Percentiles rank a stretch among this genome's conserved stretches.
phyloP scores from a whole-genome alignment of 2,113 vertebrate genomes.

The Sorex araneus region DNA sequence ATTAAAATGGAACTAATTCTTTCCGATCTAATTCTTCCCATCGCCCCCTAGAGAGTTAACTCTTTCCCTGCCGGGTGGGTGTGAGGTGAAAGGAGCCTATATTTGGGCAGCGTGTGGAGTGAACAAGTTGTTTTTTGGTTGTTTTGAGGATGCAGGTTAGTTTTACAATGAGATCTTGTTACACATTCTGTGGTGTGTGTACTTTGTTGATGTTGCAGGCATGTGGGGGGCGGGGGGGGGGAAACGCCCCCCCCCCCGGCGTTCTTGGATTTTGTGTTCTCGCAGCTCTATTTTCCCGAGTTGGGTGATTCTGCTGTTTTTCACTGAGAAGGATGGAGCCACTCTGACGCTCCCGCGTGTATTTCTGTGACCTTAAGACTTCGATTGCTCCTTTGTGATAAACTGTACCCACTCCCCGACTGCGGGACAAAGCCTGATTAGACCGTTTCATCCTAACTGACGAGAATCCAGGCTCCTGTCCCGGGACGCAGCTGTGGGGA shows the following conservation, averaged over 20 bases:
- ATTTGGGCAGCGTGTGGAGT: constrained; percentile 16
- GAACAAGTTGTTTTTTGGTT: constrained; percentile 41
- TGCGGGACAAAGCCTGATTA: constrained; percentile 11
- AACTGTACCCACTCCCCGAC: background rate
- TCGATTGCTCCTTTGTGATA: background rate
- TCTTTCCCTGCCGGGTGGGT: background rate
- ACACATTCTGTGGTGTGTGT: constrained; percentile 12
- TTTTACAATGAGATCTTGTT: constrained; percentile 59
- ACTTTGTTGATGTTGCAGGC: constrained; percentile 2
- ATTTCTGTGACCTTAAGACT: constrained; percentile 54
- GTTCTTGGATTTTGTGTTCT: constrained; percentile 16
- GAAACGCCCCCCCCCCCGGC: no score
- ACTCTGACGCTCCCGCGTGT: background rate
- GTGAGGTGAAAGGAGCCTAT: constrained; percentile 39
- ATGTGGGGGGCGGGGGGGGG: no score
- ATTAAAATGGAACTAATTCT: constrained; percentile 16
- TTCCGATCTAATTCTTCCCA: background rate
- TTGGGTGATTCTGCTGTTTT: constrained; percentile 62
- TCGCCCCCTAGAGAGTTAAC: constrained; percentile 56
- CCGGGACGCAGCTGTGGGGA: background rate
- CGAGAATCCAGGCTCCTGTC: background rate
- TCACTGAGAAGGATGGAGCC: background rate
- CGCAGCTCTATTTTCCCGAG: constrained; percentile 18
- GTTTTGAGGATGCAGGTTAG: background rate
- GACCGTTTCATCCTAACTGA: background rate